These are phyloP conservation scores for Halocaridina rubra DNA, from an alignment of 2,888 invertebrate genomes.

Conservation along the genomic window DNA sequence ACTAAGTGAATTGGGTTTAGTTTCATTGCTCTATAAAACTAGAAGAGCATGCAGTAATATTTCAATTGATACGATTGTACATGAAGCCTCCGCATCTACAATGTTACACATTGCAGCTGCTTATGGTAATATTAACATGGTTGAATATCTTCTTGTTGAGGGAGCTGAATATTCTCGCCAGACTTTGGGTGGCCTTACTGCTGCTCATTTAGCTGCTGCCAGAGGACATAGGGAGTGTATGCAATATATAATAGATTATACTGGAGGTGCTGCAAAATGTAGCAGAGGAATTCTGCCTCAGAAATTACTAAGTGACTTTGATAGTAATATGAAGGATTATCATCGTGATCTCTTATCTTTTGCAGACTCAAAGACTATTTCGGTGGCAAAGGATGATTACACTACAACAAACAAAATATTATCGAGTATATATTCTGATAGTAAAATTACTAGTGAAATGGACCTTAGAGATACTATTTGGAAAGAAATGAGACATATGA, in stretches of 20 bases:
- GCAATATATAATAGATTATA: conserved; percentile 33
- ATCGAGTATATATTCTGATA: neutral
- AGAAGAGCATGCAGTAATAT: neutral
- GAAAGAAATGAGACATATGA: conserved; percentile 18
- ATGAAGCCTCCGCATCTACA: conserved; percentile 19
- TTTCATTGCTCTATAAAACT: conserved; percentile 17
- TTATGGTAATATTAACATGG: conserved; percentile 40
- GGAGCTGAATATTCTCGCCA: conserved; percentile 2
- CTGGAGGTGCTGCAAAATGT: neutral
- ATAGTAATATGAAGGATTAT: conserved; percentile 15
- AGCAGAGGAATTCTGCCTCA: conserved; percentile 9
- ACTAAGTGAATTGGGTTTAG: conserved; percentile 33
- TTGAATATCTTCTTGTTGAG: conserved; percentile 26
- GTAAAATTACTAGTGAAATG: conserved; percentile 1
- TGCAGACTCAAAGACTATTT: neutral
- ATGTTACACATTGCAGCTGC: conserved; percentile 49
- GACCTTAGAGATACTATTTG: neutral
- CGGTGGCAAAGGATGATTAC: conserved; percentile 23
- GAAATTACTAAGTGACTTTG: conserved; percentile 9
- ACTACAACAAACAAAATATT: conserved; percentile 23
- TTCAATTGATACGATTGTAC: conserved; percentile 23
- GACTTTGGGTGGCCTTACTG: conserved; percentile 11
- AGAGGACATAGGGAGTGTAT: conserved; percentile 39
- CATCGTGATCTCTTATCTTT: conserved; percentile 27
- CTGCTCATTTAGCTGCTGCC: conserved; percentile 27